phyloP scores from a whole-genome alignment of 2,888 invertebrate species.

The Plebejus anna region DNA sequence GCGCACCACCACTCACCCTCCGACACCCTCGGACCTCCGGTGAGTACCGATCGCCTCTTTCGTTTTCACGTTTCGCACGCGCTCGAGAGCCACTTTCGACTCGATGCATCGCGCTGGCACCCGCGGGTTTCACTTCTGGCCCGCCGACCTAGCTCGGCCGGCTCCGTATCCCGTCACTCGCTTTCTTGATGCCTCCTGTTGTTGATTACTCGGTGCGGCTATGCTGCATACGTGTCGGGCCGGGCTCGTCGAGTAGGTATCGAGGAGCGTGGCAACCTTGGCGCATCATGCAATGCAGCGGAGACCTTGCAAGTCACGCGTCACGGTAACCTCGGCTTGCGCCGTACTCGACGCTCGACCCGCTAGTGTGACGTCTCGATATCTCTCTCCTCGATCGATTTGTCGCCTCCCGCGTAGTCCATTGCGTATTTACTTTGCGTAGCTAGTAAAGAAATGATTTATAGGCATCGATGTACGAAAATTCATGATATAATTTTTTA shows the following conservation, averaged over 20 bases:
- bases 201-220: neutral
- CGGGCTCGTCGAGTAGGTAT: conserved; percentile 55
- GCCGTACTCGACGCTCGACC: conserved; percentile 68
- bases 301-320: conserved; percentile 80
- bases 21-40: conserved; percentile 40
- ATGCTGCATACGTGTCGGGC: conserved; percentile 41
- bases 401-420: conserved; percentile 51
- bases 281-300: conserved; percentile 80
- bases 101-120: conserved; percentile 56
- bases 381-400: conserved; percentile 45
- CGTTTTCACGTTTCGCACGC: conserved; percentile 40
- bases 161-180: conserved; percentile 32
- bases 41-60: conserved; percentile 43
- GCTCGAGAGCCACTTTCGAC: conserved; percentile 44
- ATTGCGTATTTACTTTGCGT: conserved; percentile 47
- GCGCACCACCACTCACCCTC: conserved; percentile 46
- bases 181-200: conserved; percentile 31
- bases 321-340: conserved; percentile 78
- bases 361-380: conserved; percentile 54
- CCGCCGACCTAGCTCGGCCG: conserved; percentile 36
- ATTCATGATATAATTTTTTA: neutral
- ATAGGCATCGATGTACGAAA: conserved; percentile 47
- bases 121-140: conserved; percentile 65
- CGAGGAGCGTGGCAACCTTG: conserved; percentile 75
- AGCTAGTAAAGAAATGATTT: conserved; percentile 13